Evolutionary conservation across 2,113 vertebrate genomes (phyloP).

Genomic region (Tricholaema leucomelas): DNA sequence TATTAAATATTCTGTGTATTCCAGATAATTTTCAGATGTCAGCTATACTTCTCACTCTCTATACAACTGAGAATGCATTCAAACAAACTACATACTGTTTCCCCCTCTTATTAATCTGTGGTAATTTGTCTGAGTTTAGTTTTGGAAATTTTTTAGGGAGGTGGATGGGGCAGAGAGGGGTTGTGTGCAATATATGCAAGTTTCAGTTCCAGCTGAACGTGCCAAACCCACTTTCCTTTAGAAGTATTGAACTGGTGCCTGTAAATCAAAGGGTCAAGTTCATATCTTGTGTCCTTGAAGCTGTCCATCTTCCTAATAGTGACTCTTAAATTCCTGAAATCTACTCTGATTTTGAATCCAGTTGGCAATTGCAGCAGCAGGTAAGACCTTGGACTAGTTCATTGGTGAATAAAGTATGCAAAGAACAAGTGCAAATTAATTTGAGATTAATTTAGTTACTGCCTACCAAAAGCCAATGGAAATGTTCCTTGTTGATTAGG

Average conservation of each 20-base stretch:
- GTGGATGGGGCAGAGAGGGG: not conserved
- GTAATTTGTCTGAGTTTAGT: not conserved
- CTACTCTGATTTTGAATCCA: not conserved
- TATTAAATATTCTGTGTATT: not conserved
- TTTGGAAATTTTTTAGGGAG: not conserved
- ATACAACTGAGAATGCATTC: not conserved
- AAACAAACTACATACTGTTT: not conserved
- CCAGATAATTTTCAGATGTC: not conserved
- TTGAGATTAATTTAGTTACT: not conserved
- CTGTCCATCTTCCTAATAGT: not conserved
- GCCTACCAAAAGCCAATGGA: not conserved
- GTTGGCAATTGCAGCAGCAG: constrained; percentile 11
- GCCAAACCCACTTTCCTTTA: not conserved
- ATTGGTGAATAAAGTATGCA: not conserved
- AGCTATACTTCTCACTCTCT: not conserved
- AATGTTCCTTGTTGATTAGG: not conserved
- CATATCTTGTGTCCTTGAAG: constrained; percentile 8
- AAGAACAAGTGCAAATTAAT: not conserved
- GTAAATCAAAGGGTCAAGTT: not conserved
- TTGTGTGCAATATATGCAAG: not conserved
- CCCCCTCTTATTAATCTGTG: not conserved
- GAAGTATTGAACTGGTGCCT: not conserved
- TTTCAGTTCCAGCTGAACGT: not conserved
- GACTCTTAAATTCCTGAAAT: not conserved
- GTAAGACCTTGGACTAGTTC: not conserved